Base-by-base conservation (phyloP, 2,888 invertebrate genomes). In the Ormyrus pomaceus region DNA sequence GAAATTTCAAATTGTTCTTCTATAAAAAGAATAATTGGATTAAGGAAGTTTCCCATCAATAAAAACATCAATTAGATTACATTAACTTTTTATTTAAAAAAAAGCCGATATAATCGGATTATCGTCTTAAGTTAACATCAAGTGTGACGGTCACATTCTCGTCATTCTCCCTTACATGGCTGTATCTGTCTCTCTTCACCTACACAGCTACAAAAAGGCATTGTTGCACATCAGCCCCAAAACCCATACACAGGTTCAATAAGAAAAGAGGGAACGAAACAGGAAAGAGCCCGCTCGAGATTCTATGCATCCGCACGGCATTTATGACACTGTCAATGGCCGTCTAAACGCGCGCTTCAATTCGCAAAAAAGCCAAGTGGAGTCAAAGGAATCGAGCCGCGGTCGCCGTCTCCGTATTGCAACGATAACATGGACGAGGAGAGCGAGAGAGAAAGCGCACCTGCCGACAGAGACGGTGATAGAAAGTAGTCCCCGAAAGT, bases 291-390 rank as follows among this genome's bases (percentile, higher is more conserved):
- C n/a, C 13, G 13, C 34, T 34, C 34, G 34, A 65, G 68, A 68
- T 68, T 11, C 19, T 34, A 69, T 13, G 45, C 50, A 48, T 66
- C 45, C 46, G 53, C 34, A 34, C 69, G 58, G 69, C 56, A 74
- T 79, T 79, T 79, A 69, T 86, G 85, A 84, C 84, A 82, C 84
- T 83, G 81, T 83, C 83, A 86, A 86, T 86, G 86, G 84, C 85
- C 75, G 85, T 83, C 82, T 11, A 34, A 34, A 48, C 68, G 73
- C 51, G 62, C 66, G 73, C 64, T 64, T 72, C 76, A 64, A 74
- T 71, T 61, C 46, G 53, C 46, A 6, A 34, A 34, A 34, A 34
- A 34, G 34, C 4, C 34, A 34, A 34, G 34, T 34, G 3, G 34
- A 34, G 34, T 34, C 34, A 4, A 34, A 34, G 34, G 34, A 34